Evolutionary conservation across 2,888 invertebrate species (phyloP), one percentile per base, ranked within the genome.

Genomic region (Drosophila cracens): DNA sequence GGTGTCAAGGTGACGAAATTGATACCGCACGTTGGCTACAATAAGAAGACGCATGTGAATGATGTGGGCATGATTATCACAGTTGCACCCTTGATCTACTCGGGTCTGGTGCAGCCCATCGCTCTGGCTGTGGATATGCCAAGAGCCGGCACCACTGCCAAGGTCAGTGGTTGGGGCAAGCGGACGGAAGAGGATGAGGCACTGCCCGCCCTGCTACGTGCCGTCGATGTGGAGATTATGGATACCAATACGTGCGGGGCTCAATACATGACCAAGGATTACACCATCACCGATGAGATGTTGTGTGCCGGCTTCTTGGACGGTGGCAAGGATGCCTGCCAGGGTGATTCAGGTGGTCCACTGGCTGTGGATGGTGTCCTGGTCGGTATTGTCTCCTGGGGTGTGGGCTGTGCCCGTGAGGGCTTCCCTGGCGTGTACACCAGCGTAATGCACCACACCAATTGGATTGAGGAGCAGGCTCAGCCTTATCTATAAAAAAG

Each of bases 11-110:
- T 86, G 10, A 78, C 59, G 34, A 91, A 85, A 52, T 54, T 91
- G 51, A 90, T 90, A 16, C 69, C 63, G 38, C 89, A 90, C 70
- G 65, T 33, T 7, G 84, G 82, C 36, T 91, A 88, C 60, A 87
- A 83, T 43, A 85, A 91, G 56, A 87, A 83, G 49, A 87, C 90
- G 0, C 94, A 94, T 92, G 94, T 95, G 65, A 94, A 94, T 74
- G 95, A 95, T 65, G 92, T 95, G 6, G 95, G 95, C 0, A 76
- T 95, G 2, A 88, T 95, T 13, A 94, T 94, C 90, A 92, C 95
- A 4, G 74, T 92, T 0, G 92, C 90, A 5, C 92, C 94, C 0
- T 83, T 95, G 53, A 78, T 81, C 5, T 94, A 94, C 65, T 93
- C 86, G 52, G 83, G 92, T 0, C 86, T 80, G 0, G 92, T 94